These are phyloP conservation scores for Peromyscus leucopus DNA, from an alignment of 2,113 vertebrate genomes.

Conservation along the genomic window DNA sequence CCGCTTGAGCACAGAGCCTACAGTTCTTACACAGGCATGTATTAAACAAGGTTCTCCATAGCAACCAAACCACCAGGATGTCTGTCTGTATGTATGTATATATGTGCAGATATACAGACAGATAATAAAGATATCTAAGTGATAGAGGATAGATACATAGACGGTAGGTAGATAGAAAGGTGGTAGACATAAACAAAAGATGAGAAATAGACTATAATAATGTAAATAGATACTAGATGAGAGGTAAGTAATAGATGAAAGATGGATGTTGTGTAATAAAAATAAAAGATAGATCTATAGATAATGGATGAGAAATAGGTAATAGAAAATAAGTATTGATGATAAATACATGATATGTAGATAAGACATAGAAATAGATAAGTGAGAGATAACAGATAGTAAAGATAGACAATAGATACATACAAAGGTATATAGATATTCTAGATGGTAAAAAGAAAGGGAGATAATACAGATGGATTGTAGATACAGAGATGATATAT, in stretches of 20 bases:
- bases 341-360: background rate
- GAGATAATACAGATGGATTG: background rate
- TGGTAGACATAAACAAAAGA: background rate
- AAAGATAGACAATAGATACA: background rate
- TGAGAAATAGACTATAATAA: background rate
- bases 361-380: background rate
- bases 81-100: background rate
- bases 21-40: background rate
- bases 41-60: background rate
- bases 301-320: background rate
- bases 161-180: background rate
- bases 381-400: background rate
- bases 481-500: no score
- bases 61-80: background rate
- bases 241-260: background rate
- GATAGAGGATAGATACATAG: background rate
- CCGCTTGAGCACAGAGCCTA: background rate
- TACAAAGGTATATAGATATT: background rate
- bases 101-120: background rate
- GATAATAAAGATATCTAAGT: background rate
- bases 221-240: background rate
- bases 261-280: background rate
- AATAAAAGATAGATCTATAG: background rate
- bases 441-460: background rate
- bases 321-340: background rate